A percentile compares a stretch with the other conserved stretches of the same genome.
Evolutionary conservation across 2,797 vertebrate genomes (phyloP).

Genomic region (Hypotaenidia philippensis): DNA sequence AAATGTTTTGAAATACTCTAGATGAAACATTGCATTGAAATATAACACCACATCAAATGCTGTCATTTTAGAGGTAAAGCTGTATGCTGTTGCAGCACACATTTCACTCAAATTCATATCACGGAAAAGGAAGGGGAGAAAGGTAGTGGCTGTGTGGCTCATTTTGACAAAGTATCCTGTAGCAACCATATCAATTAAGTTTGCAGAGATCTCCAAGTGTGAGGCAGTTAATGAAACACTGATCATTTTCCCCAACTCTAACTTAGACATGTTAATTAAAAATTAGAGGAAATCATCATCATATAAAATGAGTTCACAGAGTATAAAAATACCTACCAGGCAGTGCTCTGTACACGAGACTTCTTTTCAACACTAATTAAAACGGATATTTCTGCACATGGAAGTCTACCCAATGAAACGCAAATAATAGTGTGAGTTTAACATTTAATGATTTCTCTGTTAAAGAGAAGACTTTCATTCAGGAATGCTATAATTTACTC

Average conservation of each 20-base stretch:
- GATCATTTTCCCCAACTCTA: constrained; percentile 66
- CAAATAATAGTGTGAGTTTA: constrained; percentile 69
- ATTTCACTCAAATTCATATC: background rate
- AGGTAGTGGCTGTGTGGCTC: background rate
- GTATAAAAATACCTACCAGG: constrained; percentile 70
- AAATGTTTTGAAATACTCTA: background rate
- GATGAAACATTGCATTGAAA: background rate
- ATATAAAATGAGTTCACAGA: constrained; percentile 60
- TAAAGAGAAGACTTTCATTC: constrained; percentile 59
- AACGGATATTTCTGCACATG: constrained; percentile 63
- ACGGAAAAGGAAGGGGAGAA: background rate
- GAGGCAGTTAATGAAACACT: constrained; percentile 69
- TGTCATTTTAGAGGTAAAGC: background rate
- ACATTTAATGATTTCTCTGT: constrained; percentile 68
- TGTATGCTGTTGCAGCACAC: background rate
- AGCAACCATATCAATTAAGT: constrained; percentile 59
- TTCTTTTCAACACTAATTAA: constrained; percentile 67
- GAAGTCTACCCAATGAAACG: constrained; percentile 54
- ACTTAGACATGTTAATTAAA: constrained; percentile 74
- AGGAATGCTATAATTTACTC: constrained; percentile 69
- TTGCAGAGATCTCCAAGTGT: constrained; percentile 60
- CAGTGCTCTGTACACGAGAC: constrained; percentile 42
- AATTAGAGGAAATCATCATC: constrained; percentile 75
- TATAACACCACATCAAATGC: fast-evolving
- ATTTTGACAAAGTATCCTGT: constrained; percentile 44